Base-by-base conservation (phyloP, 2,888 invertebrate genomes). In the Oasisia sp. region DNA sequence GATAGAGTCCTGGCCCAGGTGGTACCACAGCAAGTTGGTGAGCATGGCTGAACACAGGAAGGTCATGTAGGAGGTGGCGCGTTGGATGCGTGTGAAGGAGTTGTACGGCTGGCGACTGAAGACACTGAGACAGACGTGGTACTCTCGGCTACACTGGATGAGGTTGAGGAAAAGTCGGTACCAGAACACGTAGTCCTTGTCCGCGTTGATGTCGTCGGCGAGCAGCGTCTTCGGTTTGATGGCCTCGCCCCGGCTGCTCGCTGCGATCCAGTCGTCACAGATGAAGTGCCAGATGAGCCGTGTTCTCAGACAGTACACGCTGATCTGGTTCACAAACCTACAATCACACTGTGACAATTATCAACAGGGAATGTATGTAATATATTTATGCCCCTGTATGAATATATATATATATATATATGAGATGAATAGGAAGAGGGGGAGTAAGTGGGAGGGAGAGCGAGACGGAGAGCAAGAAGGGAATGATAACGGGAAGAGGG, bases 121-220 rank as follows among this genome's bases (percentile, higher is more conserved):
- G 45, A 96, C 94, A 92, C 96, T 95, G n/a, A 95, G 91, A 96
- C 96, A 96, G 8, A 96, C 92, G 93, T 96, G 95, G 11, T 94
- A 94, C 89, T 95, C 94, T 12, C 95, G 93, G 2, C 95, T 93
- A 45, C 94, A 94, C 32, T 94, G 93, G 32, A 94, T 94, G 19
- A 94, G 93, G 91, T 94, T 94, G 9, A 94, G 92, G 12, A 93
- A 32, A 89, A 95, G 94, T 90, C 95, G 94, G 92, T 95, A 94
- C 44, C 93, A 93, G 1, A 91, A 92, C 44, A 93, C 91, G 9
- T 92, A 32, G 50, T 92, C 92, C 0, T 94, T 92, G 50, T 94
- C 93, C 27, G 93, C 92, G 8, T 93, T 56, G 14, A 93, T 92
- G 0, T 94, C 50, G 11, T 94, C 94, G 0, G 94, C 93, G 0